Conservation (phyloP, 2,888 invertebrate species). For the Stramonita haemastoma region DNA sequence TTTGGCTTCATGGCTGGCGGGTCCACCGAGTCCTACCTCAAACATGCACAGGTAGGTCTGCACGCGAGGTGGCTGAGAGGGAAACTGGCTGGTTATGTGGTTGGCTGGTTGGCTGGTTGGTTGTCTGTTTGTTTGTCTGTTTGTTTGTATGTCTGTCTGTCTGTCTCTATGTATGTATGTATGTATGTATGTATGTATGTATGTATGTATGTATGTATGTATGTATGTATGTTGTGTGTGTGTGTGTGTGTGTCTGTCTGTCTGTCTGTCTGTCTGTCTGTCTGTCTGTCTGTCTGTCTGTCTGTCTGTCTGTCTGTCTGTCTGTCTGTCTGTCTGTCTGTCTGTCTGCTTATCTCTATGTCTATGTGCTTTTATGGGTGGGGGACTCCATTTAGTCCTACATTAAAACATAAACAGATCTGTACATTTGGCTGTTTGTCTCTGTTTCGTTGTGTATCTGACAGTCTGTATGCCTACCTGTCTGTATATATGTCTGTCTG, state of each 20-base stretch:
- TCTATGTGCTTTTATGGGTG: too few species aligned
- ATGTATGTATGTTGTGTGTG: not conserved
- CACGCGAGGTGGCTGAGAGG: not conserved
- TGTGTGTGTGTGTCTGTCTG: slow-evolving; percentile 7
- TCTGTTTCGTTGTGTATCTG: too few species aligned
- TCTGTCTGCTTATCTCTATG: not conserved
- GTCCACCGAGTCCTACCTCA: slow-evolving; percentile 55
- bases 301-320: slow-evolving; percentile 16
- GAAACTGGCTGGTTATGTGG: not conserved
- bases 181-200: not conserved
- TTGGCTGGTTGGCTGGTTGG: not conserved
- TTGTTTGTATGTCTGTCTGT: not conserved
- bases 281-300: slow-evolving; percentile 11
- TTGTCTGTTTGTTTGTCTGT: too few species aligned
- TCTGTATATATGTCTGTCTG: too few species aligned
- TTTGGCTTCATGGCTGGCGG: slow-evolving; percentile 57
- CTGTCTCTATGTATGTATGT: not conserved
- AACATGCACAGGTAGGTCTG: slow-evolving; percentile 45
- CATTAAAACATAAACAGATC: too few species aligned
- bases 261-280: not conserved
- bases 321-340: slow-evolving; percentile 6
- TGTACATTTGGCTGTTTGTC: not conserved
- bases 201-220: not conserved
- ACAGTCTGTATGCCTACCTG: too few species aligned
- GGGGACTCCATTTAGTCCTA: too few species aligned